Base-by-base conservation (phyloP, 2,888 invertebrate species). In the Agrochola lychnidis region DNA sequence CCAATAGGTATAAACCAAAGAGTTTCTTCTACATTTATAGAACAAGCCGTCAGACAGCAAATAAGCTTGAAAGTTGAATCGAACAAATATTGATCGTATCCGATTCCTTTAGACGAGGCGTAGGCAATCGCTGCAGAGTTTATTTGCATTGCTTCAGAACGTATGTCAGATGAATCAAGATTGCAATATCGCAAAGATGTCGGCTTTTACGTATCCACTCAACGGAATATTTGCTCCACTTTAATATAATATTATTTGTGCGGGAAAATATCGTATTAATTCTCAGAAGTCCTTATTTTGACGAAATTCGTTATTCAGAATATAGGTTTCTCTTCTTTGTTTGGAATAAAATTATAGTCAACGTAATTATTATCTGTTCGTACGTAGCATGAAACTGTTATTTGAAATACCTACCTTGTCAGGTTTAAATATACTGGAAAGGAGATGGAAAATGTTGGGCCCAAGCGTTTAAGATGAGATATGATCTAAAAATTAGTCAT, bases 101-200 rank as follows among this genome's bases (percentile, higher is more conserved):
- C 16, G 71, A 84, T 71, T 72, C 69, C 71, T 70, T 51, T 25
- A 73, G 51, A 30, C 22, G 68, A 70, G 84, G 73, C 81, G 84
- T 61, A 75, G 68, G 82, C 76, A 81, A 81, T 72, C 81, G 30
- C 40, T 48, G 76, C 48, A 30, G 51, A 71, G 40, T 76, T 84
- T 82, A 63, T 81, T 81, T 81, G 71, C 81, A 81, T 84, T 51
- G 51, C 70, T 72, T 45, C 63, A 78, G 63, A 40, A 70, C 61
- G 51, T 73, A 56, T 71, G 85, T 81, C 85, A 71, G 70, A 84
- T 74, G 68, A 84, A 82, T 81, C 70, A 51, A 84, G 67, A 81
- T 82, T 82, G 81, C 85, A 82, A 84, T 82, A 69, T 81, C 68
- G 70, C 76, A 84, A 42, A 84, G 42, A 84, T 57, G 59, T 84